Evolutionary conservation across 30 jellyfish, hydroid and myxozoan genomes (phyloP).

Genomic region (Pseudorhiza aurosa): DNA sequence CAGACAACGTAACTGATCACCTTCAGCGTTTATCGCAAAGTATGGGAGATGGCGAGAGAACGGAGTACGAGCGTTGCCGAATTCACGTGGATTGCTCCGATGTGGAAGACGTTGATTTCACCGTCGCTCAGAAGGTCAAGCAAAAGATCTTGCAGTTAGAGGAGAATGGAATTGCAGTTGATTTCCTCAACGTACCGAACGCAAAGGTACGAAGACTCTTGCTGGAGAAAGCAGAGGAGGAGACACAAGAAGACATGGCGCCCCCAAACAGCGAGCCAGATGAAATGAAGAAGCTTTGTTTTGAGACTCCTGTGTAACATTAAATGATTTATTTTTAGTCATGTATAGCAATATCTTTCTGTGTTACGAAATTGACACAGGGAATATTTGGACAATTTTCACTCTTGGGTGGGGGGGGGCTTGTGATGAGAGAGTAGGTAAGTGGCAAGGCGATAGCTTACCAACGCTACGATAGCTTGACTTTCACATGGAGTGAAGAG

Average conservation of each 20-base stretch:
- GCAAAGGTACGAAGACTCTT: background rate
- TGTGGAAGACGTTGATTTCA: slow-evolving; percentile 45
- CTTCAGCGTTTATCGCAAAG: background rate
- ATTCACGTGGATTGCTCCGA: slow-evolving; percentile 37
- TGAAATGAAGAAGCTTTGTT: background rate
- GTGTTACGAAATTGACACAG: too few relatives aligned
- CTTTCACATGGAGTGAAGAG: too few relatives aligned
- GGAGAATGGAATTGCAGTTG: slow-evolving; percentile 16
- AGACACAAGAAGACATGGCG: background rate
- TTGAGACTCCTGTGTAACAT: background rate
- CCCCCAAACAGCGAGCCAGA: background rate
- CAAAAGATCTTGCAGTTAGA: slow-evolving; percentile 15
- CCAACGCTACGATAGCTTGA: too few relatives aligned
- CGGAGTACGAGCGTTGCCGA: background rate
- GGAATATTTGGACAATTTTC: too few relatives aligned
- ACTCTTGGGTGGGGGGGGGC: too few relatives aligned
- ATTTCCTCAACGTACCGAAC: slow-evolving; percentile 23
- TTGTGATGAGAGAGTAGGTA: too few relatives aligned
- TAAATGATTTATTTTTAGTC: background rate
- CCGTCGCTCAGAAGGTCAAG: slow-evolving; percentile 30
- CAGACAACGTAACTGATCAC: slow-evolving; percentile 10
- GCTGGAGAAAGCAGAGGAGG: slow-evolving; percentile 7
- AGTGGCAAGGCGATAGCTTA: too few relatives aligned
- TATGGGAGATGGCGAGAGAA: background rate
- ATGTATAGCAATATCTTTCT: too few relatives aligned